These are phyloP conservation scores for Atherinosoma microstoma DNA, from an alignment of 2,797 vertebrate genomes.

Conservation along the genomic window DNA sequence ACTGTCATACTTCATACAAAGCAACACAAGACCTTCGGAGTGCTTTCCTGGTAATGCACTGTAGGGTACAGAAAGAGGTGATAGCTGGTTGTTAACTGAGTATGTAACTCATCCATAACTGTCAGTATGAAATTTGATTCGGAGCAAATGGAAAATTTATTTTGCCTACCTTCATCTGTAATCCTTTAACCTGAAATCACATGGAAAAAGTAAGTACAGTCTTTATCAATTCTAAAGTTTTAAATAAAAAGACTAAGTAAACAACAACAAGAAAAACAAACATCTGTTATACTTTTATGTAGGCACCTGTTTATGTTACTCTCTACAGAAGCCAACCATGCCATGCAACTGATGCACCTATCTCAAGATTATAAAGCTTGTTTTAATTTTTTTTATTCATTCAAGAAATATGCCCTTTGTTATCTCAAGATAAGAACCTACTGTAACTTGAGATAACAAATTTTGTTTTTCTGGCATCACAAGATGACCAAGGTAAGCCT, in stretches of 20 bases:
- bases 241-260: neutral
- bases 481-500: too few species aligned
- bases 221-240: neutral
- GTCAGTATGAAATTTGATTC: neutral
- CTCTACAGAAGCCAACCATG: too few species aligned
- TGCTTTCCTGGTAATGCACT: slow-evolving; percentile 10
- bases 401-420: too few species aligned
- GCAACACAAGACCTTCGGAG: slow-evolving; percentile 34
- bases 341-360: too few species aligned
- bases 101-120: slow-evolving; percentile 2
- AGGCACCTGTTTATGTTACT: too few species aligned
- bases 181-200: neutral
- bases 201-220: neutral
- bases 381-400: too few species aligned
- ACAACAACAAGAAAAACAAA: neutral
- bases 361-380: too few species aligned
- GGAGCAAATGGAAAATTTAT: neutral
- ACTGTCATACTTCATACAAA: slow-evolving; percentile 48
- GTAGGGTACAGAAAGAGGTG: neutral
- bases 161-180: neutral
- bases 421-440: too few species aligned
- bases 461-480: too few species aligned
- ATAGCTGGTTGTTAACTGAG: neutral
- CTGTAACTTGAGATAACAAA: too few species aligned
- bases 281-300: too few species aligned